Evolutionary conservation across 2,113 vertebrate genomes (phyloP).

Genomic region (Cyphomyrus plagiostoma): DNA sequence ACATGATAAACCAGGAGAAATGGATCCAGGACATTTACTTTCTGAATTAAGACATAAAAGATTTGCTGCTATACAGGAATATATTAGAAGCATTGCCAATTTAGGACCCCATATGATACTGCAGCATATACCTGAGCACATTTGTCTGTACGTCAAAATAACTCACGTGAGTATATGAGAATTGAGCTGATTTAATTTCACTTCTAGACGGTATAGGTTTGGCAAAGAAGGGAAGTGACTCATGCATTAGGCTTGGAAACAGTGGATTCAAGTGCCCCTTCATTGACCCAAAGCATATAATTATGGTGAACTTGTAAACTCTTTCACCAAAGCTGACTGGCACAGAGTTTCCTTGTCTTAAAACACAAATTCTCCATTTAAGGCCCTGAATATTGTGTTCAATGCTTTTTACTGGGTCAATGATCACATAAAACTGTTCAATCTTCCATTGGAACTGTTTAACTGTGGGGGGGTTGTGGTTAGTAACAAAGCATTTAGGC

Average conservation of each 20-base stretch:
- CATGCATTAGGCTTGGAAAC: not conserved
- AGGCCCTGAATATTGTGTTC: not conserved
- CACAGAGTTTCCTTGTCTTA: not conserved
- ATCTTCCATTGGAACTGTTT: not conserved
- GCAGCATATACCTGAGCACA: not conserved
- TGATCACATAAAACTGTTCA: not conserved
- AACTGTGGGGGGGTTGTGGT: not conserved
- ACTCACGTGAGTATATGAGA: not conserved
- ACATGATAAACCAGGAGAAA: not conserved
- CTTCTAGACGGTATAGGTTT: not conserved
- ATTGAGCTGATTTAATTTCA: not conserved
- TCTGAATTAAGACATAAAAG: not conserved
- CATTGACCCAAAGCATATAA: conserved; percentile 1
- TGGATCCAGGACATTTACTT: not conserved
- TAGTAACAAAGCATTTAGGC: not conserved
- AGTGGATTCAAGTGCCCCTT: not conserved
- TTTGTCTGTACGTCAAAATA: not conserved
- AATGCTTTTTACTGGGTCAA: not conserved
- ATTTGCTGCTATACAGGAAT: not conserved
- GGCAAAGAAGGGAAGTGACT: not conserved
- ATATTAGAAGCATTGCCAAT: not conserved
- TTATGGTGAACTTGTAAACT: conserved; percentile 11
- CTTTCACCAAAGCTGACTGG: not conserved
- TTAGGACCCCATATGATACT: not conserved
- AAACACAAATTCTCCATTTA: not conserved